Evolutionary conservation across 2,797 vertebrate genomes (phyloP).

Genomic region (Anguilla obscura): DNA sequence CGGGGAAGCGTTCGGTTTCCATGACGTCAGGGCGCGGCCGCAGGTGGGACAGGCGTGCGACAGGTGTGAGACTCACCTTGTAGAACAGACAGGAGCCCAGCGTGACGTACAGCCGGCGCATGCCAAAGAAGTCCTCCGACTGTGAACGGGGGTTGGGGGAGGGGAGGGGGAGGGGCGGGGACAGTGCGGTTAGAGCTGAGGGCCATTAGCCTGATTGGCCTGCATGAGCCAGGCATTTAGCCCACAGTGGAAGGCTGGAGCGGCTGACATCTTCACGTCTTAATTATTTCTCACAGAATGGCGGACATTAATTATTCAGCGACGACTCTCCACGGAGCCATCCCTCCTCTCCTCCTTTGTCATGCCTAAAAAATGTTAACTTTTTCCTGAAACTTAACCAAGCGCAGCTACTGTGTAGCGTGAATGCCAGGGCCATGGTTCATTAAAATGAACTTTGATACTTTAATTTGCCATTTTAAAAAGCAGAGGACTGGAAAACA

Average conservation of each 20-base stretch:
- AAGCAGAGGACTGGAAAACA: background rate
- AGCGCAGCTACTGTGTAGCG: background rate
- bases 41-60: background rate
- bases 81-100: conserved; percentile 95
- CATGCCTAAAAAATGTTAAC: background rate
- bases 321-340: background rate
- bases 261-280: background rate
- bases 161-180: background rate
- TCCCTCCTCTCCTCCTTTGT: conserved; percentile 7
- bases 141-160: conserved; percentile 49
- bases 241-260: background rate
- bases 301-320: conserved; percentile 19
- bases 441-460: background rate
- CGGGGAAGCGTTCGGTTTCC: background rate
- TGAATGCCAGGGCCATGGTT: background rate
- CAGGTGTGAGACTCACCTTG: conserved; percentile 75
- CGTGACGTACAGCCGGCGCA: conserved; percentile 88
- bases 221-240: background rate
- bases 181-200: conserved; percentile 10
- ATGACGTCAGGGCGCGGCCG: background rate
- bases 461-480: background rate
- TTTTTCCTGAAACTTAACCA: conserved; percentile 8
- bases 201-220: conserved; percentile 21
- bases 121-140: conserved; percentile 93
- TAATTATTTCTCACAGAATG: conserved; percentile 15